A percentile compares a stretch with the other conserved stretches of the same genome.
These are phyloP conservation scores for Aquatica leii DNA, from an alignment of 2,888 invertebrate species.

Conservation along the genomic window DNA sequence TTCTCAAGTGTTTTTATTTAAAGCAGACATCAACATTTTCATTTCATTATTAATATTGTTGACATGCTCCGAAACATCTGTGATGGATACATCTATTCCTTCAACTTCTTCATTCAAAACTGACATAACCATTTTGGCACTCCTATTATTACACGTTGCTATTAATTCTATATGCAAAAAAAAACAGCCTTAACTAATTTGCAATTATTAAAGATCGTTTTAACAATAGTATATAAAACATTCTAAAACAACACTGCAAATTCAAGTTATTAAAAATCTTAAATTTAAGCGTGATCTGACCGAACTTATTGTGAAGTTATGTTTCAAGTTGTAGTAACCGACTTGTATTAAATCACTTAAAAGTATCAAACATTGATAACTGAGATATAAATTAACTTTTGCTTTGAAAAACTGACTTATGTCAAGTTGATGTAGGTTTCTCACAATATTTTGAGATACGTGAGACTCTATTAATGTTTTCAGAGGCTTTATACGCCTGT, in stretches of 20 bases:
- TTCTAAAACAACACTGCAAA: too few species aligned
- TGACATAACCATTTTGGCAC: slow-evolving; percentile 1
- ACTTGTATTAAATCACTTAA: background rate
- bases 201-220: too few species aligned
- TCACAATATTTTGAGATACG: too few species aligned
- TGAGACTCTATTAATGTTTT: background rate
- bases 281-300: too few species aligned
- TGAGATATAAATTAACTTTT: background rate
- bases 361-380: background rate
- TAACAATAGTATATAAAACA: too few species aligned
- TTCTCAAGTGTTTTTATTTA: slow-evolving; percentile 2
- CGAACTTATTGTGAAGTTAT: slow-evolving; percentile 1
- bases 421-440: background rate
- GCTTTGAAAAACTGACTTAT: background rate
- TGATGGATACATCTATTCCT: background rate
- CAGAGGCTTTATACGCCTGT: background rate
- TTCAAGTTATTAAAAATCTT: too few species aligned
- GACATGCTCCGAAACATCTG: slow-evolving; percentile 1
- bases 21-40: slow-evolving; percentile 4
- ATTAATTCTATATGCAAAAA: slow-evolving; percentile 4
- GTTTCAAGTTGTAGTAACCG: background rate
- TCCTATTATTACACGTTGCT: background rate
- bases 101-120: slow-evolving; percentile 4
- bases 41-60: background rate
- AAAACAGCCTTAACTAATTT: too few species aligned